Evolutionary conservation across 2,113 vertebrate genomes (phyloP).

Genomic region (Sinocyclocheilus anophthalmus): DNA sequence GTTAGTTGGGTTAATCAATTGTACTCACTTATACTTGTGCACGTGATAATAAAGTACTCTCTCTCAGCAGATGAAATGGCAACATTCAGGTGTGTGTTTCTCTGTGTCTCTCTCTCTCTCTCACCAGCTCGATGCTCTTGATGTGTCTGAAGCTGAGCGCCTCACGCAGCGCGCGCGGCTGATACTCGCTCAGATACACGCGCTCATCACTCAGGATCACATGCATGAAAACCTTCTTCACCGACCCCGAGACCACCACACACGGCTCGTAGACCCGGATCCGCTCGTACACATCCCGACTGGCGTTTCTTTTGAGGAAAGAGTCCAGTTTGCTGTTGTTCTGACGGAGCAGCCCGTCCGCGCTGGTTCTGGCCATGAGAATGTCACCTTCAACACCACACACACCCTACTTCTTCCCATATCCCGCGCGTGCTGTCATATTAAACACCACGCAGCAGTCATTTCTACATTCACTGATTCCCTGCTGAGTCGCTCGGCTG

Average conservation of each 20-base stretch:
- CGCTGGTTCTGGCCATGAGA: constrained; percentile 65
- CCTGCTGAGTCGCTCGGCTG: not conserved
- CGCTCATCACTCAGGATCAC: constrained; percentile 77
- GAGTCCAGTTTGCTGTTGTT: constrained; percentile 74
- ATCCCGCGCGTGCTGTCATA: not conserved
- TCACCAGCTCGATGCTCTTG: constrained; percentile 78
- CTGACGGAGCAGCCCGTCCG: constrained; percentile 53
- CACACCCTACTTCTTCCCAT: not conserved
- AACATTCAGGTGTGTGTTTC: too few relatives aligned
- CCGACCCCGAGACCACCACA: constrained; percentile 71
- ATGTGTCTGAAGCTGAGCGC: constrained; percentile 72
- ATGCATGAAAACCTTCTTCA: constrained; percentile 76
- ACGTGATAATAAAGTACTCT: not conserved
- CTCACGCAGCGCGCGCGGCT: constrained; percentile 70
- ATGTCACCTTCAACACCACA: constrained; percentile 4
- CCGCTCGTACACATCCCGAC: constrained; percentile 72
- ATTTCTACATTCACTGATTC: too few relatives aligned
- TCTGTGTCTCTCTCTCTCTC: constrained; percentile 18
- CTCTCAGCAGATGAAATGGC: too few relatives aligned
- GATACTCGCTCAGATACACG: constrained; percentile 77
- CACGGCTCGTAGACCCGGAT: constrained; percentile 77
- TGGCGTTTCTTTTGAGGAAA: constrained; percentile 77
- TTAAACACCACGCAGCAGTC: not conserved
- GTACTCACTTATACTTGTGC: too few relatives aligned
- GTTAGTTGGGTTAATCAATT: too few relatives aligned